phyloP scores from a whole-genome alignment of 2,888 invertebrate genomes.

The Callyntrura guangdongensis region DNA sequence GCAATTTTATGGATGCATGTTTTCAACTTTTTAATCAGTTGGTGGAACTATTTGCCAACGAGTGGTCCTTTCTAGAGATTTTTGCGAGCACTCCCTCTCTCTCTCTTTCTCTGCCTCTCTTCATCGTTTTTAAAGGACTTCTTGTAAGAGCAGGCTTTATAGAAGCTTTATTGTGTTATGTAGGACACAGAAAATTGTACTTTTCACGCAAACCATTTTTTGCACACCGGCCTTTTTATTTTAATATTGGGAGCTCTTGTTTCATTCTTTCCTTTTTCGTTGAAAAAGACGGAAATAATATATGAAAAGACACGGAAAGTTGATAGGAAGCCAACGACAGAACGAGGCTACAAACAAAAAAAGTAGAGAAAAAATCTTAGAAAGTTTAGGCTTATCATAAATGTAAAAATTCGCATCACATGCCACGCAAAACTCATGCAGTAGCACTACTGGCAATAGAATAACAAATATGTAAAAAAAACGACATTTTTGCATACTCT shows the following conservation, averaged over 20 bases:
- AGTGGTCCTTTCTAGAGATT: conserved; percentile 7
- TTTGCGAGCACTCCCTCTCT: background rate
- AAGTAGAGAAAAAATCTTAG: conserved; percentile 21
- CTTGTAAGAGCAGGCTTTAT: background rate
- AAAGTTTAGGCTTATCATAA: conserved; percentile 19
- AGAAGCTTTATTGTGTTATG: conserved; percentile 14
- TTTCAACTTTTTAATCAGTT: conserved; percentile 75
- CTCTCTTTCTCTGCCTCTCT: background rate
- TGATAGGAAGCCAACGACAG: conserved; percentile 73
- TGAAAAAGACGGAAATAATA: conserved; percentile 58
- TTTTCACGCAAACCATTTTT: conserved; percentile 66
- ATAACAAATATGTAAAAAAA: background rate
- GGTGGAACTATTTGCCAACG: conserved; percentile 42
- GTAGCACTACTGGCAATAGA: background rate
- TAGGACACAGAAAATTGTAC: conserved; percentile 58
- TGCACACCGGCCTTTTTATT: conserved; percentile 54
- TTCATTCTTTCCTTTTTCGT: conserved; percentile 41
- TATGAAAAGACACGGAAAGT: conserved; percentile 68
- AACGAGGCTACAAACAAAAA: conserved; percentile 44
- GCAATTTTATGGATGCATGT: conserved; percentile 22
- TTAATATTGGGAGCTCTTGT: background rate
- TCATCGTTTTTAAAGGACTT: background rate
- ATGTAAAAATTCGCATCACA: background rate
- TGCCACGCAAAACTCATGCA: no score
- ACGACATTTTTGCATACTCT: conserved; percentile 1